Base-by-base conservation (phyloP, 2,888 invertebrate species). In the Villa cingulata region DNA sequence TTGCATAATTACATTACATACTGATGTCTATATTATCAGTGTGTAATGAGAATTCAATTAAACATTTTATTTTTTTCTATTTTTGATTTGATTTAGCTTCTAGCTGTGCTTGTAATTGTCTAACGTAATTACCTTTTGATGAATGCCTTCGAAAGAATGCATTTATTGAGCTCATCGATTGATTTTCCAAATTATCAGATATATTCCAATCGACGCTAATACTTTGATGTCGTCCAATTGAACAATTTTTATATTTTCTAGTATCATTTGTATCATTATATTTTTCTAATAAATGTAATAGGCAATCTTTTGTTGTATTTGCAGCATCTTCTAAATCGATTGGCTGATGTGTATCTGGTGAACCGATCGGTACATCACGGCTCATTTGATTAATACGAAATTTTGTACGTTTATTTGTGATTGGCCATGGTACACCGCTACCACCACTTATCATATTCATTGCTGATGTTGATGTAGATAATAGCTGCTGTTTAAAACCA, bases 101-200 rank as follows among this genome's bases (percentile, higher is more conserved):
- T 45, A 70, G 56, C 53, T 68, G 66, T 3, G 64, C 65, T 54
- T 65, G 65, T 37, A 69, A 56, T 32, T 67, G 62, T 49, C 57
- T 62, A 0, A 70, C 64, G 46, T 62, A 60, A 43, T 58, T 57
- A 0, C 67, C 64, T 37, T 55, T 59, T 27, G 60, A 60, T 43
- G 76, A 73, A 62, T 78, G 76, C 52, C 76, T 69, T 68, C 83
- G 81, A 65, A 85, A 86, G 70, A 86, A 86, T 48, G 81, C 82
- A 56, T 86, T 85, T 40, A 86, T 73, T 48, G 86, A 86, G 56
- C 82, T 84, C 73, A 87, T 85, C 10, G 86, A 83, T 57, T 76
- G 78, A 60, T 86, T 81, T 36, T 83, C 85, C 44, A 86, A 70
- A 51, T 78, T 78, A 56, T 84, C 82, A 19, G 78, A 76, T 12